Conservation (phyloP, 2,888 invertebrate species). For the Bombylius major region DNA sequence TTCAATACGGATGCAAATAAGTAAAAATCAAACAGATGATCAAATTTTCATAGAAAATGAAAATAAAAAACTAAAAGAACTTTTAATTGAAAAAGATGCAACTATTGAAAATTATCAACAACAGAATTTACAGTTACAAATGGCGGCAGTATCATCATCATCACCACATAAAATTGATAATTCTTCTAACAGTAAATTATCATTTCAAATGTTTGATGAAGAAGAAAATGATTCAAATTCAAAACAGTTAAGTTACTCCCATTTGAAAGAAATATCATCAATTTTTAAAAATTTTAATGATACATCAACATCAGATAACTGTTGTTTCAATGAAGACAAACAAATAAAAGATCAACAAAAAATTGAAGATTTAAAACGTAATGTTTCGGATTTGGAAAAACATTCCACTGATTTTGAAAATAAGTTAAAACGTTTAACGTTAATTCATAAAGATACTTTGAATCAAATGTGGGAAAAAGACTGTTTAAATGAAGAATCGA, state of each 20-base stretch:
- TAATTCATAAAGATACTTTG: slow-evolving; percentile 17
- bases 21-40: slow-evolving; percentile 37
- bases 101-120: slow-evolving; percentile 37
- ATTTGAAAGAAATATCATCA: too few species aligned
- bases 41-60: slow-evolving; percentile 40
- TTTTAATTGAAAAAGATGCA: slow-evolving; percentile 40
- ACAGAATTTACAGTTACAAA: slow-evolving; percentile 30
- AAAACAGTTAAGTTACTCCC: too few species aligned
- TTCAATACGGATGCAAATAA: slow-evolving; percentile 29
- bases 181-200: too few species aligned
- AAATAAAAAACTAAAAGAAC: slow-evolving; percentile 43
- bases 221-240: too few species aligned
- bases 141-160: slow-evolving; percentile 18
- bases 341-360: slow-evolving; percentile 28
- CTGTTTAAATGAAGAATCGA: slow-evolving; percentile 16
- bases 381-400: slow-evolving; percentile 34
- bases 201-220: too few species aligned
- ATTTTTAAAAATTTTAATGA: too few species aligned
- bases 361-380: slow-evolving; percentile 31
- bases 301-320: background rate
- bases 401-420: slow-evolving; percentile 33
- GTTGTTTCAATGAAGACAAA: background rate
- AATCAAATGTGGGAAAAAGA: slow-evolving; percentile 20
- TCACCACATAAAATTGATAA: background rate
- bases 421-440: slow-evolving; percentile 25